Base-by-base conservation (phyloP, 2,888 invertebrate genomes). In the Schrankia costaestrigalis region DNA sequence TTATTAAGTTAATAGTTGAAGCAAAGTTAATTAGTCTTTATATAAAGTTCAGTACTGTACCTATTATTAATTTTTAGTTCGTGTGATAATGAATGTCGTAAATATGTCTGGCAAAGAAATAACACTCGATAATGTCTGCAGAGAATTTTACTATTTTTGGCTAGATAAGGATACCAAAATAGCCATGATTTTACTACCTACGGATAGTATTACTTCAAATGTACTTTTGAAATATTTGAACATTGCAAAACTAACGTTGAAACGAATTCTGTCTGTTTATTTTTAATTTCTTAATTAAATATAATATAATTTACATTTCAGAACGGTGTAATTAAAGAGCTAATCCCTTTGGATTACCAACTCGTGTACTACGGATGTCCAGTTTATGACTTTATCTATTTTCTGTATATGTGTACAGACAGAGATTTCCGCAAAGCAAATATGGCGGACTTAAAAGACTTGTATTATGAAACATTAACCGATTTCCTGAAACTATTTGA, bases 291-390 rank as follows among this genome's bases (percentile, higher is more conserved):
- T 18, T 18, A 18, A 2, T 6, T 3, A 2, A n/a, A 8, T 18
- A 18, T 18, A 8, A 18, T 2, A 18, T 8, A 1, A 21, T 31
- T 55, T n/a, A n/a, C n/a, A n/a, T n/a, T 51, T 26, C 54, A 78
- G 76, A 35, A 73, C 2, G 67, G 58, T 10, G 50, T 53, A 29
- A 35, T 63, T 11, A 32, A 37, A 0, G 66, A 76, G 33, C 52
- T 72, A 1, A 53, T 72, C 12, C 46, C 63, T 11, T 46, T 72
- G 0, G 78, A 79, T 39, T 79, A 64, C 23, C 78, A 79, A 31
- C 14, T 70, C 2, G 32, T 64, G 0, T 41, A 62, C 46, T 69
- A 57, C 30, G 74, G 75, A 1, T 60, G 56, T 30, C 76, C 74
- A 1, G 25, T 74, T 0, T 22, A 54, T 3, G 78, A 78, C 25